These are phyloP conservation scores for Blastobasis lacticolella DNA, from an alignment of 2,888 invertebrate genomes.

Conservation along the genomic window DNA sequence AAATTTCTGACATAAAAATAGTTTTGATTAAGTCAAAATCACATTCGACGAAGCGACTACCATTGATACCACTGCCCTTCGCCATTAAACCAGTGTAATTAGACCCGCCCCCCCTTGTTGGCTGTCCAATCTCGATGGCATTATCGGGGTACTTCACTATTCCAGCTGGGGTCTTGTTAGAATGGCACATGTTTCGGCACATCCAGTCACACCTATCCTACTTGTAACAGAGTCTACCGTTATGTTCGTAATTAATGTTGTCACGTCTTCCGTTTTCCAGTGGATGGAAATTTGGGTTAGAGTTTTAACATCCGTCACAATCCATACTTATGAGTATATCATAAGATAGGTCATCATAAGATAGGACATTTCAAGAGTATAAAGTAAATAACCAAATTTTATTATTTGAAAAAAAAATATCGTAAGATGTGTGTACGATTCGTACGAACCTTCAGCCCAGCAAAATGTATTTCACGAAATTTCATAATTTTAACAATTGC, in stretches of 20 bases:
- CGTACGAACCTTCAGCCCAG: too few species aligned
- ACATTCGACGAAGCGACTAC: background rate
- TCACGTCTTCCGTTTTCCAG: constrained; percentile 34
- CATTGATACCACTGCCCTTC: constrained; percentile 21
- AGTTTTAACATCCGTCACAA: background rate
- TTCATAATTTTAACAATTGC: too few species aligned
- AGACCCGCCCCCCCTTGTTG: constrained; percentile 44
- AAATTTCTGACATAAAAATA: too few species aligned
- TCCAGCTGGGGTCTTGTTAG: constrained; percentile 24
- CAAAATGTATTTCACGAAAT: too few species aligned
- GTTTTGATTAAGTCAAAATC: too few species aligned
- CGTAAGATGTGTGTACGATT: too few species aligned
- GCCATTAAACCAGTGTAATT: constrained; percentile 37
- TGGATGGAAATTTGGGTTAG: background rate
- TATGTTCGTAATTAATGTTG: constrained; percentile 50
- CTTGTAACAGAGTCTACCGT: constrained; percentile 20
- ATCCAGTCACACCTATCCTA: background rate
- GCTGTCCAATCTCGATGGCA: constrained; percentile 31
- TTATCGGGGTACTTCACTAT: constrained; percentile 22
- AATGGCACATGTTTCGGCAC: constrained; percentile 30
- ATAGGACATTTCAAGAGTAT: too few species aligned
- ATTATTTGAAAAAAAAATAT: too few species aligned
- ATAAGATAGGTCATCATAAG: too few species aligned
- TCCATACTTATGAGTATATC: too few species aligned
- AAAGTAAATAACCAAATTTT: too few species aligned